Evolutionary conservation across 64 coral and sea anemone genomes (phyloP), one percentile per base, ranked within the genome.

Genomic region (Actinia tenebrosa): DNA sequence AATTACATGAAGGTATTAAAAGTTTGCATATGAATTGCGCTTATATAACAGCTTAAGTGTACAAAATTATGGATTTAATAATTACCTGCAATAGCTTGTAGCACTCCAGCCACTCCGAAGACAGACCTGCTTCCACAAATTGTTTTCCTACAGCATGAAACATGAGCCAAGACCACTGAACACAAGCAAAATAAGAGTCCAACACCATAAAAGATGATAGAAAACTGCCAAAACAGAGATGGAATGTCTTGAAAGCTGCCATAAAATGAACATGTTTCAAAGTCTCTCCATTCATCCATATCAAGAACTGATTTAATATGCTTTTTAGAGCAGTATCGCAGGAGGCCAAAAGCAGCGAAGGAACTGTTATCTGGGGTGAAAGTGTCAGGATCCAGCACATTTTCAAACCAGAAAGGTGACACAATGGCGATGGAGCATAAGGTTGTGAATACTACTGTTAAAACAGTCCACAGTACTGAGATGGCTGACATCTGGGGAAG

Each of bases 401-500:
- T 71, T 50, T 95, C 94, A 87, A 92, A 89, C 94, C 94, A 95
- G 59, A 89, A 95, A 17, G 94, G 91, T n/a, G 94, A 95, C 78
- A 95, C 87, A 1, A 92, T 58, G 22, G 94, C 87, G 26, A 95
- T 78, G 13, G 91, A 84, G 16, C 87, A 87, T 18, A 80, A 79
- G 27, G 37, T 56, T 44, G 91, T 92, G n/a, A 92, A 87, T 61
- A 92, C 43, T 44, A 83, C 46, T 22, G 94, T 89, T 43, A 95
- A 43, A 19, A 92, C 43, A 78, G 87, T 92, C 94, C 94, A 95
- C 79, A 95, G 56, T 13, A 92, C 78, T 8, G 87, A 90, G 46
- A 95, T 45, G 23, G 80, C 78, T 66, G 84, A 89, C 94, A 95
- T 83, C 56, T 86, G 46, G 23, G 62, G 53, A 92, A 78, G 64